Evolutionary conservation across 2,797 vertebrate genomes (phyloP), one percentile per base, ranked within the genome.

Genomic region (Gymnothorax reevesii): DNA sequence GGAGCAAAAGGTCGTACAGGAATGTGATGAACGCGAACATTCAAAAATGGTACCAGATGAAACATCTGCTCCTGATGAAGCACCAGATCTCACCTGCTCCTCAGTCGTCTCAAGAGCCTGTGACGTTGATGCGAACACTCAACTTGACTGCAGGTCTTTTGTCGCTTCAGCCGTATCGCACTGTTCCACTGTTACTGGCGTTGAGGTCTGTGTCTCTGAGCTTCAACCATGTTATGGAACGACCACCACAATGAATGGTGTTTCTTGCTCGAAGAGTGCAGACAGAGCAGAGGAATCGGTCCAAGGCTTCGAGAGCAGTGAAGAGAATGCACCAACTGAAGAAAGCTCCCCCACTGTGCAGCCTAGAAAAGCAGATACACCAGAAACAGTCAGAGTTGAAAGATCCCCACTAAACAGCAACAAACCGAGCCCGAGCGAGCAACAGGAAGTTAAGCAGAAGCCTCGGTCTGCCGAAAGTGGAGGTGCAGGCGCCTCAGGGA

Each of bases 401-500:
- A 57, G 27, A 1, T 62, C 64, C 20, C 20, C 20, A 13, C 86
- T 86, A 69, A 27, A 3, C 7, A 25, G 77, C 25, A 57, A 17
- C 22, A 0, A 3, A 82, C 57, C 12, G 4, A 82, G 57, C 88
- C 79, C 66, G 33, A n/a, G n/a, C 22, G 7, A 33, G 57, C 42
- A n/a, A 7, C 54, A 69, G 9, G 60, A 82, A 83, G 13, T 25
- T 83, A 22, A 0, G 0, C 13, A 85, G 9, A 80, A 66, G 22
- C 52, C 60, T 49, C 57, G 73, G 13, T 83, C 60, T 25, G 84
- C 25, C 5, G 84, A 89, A 86, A 90, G 73, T 86, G 89, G 92
- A 90, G 90, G 92, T 91, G 91, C 89, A 42, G 89, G 92, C 92
- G 90, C 90, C 90, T 90, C 91, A 91, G 90, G 92, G 93, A 95